Evolutionary conservation across 2,888 invertebrate species (phyloP).

Genomic region (Ischnura elegans): DNA sequence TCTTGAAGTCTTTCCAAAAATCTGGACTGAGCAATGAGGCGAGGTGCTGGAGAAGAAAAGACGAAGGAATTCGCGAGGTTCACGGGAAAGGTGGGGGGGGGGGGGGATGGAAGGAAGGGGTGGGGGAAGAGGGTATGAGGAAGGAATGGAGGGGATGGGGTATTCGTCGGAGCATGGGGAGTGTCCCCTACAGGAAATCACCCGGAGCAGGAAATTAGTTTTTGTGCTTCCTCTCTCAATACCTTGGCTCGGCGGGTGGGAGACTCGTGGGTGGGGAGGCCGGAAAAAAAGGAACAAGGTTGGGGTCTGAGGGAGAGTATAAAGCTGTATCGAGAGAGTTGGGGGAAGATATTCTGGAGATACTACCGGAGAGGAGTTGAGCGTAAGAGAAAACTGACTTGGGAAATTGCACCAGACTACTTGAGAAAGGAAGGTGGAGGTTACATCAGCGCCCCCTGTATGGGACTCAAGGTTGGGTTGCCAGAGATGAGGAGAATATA

Average conservation of each 20-base stretch:
- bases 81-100: neutral
- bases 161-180: neutral
- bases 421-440: neutral
- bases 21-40: neutral
- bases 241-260: conserved; percentile 17
- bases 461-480: neutral
- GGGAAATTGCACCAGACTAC: conserved; percentile 18
- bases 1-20: neutral
- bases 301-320: too few relatives aligned
- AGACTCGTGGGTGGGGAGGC: neutral
- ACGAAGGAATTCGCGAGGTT: neutral
- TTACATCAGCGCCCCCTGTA: neutral
- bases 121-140: neutral
- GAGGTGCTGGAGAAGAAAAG: neutral
- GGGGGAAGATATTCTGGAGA: neutral
- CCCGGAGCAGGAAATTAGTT: conserved; percentile 59
- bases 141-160: neutral
- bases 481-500: neutral
- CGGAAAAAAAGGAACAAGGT: neutral
- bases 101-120: neutral
- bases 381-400: neutral
- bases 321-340: neutral
- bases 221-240: conserved; percentile 56
- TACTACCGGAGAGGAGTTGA: neutral
- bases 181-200: conserved; percentile 39